Percentiles rank a stretch among this genome's conserved stretches.
These are phyloP conservation scores for Mycalesis mineus DNA, from an alignment of 2,888 invertebrate species.

Conservation along the genomic window DNA sequence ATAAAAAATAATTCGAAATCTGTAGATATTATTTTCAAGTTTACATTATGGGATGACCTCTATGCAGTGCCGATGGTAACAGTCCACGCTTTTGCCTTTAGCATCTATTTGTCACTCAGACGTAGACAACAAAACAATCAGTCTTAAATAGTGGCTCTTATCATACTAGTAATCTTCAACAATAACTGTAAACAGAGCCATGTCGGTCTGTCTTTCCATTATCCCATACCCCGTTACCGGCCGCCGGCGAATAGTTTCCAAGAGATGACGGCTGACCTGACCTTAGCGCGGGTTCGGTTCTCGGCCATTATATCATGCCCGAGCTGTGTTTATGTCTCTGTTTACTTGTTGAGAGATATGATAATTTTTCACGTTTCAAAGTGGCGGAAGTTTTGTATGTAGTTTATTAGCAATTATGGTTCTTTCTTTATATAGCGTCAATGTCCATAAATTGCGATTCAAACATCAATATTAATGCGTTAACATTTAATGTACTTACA, in stretches of 20 bases:
- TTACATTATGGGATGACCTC: no score
- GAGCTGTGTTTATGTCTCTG: slow-evolving; percentile 15
- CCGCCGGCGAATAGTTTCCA: slow-evolving; percentile 30
- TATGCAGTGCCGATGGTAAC: background rate
- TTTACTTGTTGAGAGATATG: background rate
- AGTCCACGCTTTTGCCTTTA: background rate
- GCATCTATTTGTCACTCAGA: background rate
- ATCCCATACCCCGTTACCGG: slow-evolving; percentile 29
- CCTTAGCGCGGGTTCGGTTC: slow-evolving; percentile 20
- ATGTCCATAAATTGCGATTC: background rate
- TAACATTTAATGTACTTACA: background rate
- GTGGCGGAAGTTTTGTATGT: background rate
- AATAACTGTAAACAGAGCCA: slow-evolving; percentile 10
- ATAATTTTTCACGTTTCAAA: background rate
- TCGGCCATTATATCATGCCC: slow-evolving; percentile 15
- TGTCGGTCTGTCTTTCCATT: slow-evolving; percentile 24
- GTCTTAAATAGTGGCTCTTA: slow-evolving; percentile 3
- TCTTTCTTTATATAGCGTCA: background rate
- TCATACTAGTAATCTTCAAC: slow-evolving; percentile 4
- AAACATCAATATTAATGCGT: background rate
- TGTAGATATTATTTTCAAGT: no score
- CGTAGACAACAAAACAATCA: slow-evolving; percentile 1
- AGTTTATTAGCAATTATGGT: background rate
- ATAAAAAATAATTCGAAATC: no score
- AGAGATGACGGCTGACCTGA: slow-evolving; percentile 33